Conservation (phyloP, 2,888 invertebrate genomes). For the Ectropis crepuscularia region DNA sequence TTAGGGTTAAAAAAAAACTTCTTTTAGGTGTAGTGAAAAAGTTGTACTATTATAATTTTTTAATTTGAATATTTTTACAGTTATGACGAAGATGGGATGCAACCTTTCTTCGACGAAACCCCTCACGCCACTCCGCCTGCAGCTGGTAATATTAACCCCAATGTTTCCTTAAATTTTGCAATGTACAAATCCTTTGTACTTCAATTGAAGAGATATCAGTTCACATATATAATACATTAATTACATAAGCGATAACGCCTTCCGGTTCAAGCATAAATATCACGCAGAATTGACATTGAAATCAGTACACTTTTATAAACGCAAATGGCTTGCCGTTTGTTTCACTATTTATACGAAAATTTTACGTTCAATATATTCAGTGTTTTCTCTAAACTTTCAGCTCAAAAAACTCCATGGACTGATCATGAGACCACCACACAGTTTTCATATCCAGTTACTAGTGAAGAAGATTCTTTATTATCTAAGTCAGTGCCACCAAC, state of each 20-base stretch:
- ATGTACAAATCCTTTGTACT: conserved; percentile 23
- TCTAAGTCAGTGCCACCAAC: conserved; percentile 67
- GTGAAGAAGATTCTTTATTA: conserved; percentile 66
- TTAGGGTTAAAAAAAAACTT: no score
- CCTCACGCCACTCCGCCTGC: conserved; percentile 81
- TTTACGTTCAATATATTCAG: conserved; percentile 58
- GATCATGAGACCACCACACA: conserved; percentile 68
- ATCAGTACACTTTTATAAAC: conserved; percentile 51
- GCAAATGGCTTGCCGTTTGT: conserved; percentile 61
- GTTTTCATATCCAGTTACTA: conserved; percentile 70
- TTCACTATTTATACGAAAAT: conserved; percentile 58
- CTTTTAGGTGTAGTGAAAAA: no score
- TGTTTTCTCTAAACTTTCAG: conserved; percentile 70
- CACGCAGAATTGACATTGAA: conserved; percentile 42
- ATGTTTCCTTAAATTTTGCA: conserved; percentile 6
- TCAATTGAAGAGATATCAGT: conserved; percentile 29
- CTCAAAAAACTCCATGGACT: conserved; percentile 77
- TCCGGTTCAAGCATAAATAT: conserved; percentile 56
- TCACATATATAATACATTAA: conserved; percentile 36
- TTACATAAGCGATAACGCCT: conserved; percentile 64
- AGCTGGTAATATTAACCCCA: conserved; percentile 59
- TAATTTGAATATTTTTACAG: conserved; percentile 49
- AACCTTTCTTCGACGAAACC: conserved; percentile 81
- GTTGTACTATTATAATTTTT: no score
- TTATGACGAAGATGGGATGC: conserved; percentile 80